Evolutionary conservation across 2,797 vertebrate genomes (phyloP).

Genomic region (Notolabrus celidotus): DNA sequence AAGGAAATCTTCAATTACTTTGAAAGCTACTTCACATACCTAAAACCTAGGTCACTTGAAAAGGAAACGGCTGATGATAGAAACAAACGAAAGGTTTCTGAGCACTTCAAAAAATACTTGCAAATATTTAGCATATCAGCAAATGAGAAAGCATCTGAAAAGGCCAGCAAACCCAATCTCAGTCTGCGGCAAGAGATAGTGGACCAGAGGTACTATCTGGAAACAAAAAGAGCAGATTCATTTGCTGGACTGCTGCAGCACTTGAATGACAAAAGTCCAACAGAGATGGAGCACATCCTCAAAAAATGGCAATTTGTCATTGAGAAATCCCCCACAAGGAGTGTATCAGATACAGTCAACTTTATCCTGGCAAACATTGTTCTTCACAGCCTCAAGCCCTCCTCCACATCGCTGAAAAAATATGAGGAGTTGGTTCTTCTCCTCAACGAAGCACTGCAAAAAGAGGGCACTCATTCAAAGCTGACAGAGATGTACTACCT

Average conservation of each 20-base stretch:
- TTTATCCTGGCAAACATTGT: constrained; percentile 72
- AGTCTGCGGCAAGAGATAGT: constrained; percentile 49
- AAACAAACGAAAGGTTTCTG: constrained; percentile 56
- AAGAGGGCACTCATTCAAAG: constrained; percentile 47
- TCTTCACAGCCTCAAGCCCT: constrained; percentile 56
- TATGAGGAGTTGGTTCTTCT: constrained; percentile 58
- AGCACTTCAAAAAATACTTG: constrained; percentile 51
- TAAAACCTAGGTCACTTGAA: constrained; percentile 58
- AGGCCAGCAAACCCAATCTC: constrained; percentile 55
- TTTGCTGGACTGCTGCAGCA: constrained; percentile 68
- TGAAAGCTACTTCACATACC: constrained; percentile 66
- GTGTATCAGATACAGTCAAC: constrained; percentile 43
- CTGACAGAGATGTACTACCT: constrained; percentile 84
- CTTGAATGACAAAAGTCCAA: constrained; percentile 36
- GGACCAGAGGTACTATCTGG: constrained; percentile 50
- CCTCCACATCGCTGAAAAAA: constrained; percentile 33
- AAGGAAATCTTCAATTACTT: constrained; percentile 62
- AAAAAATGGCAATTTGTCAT: constrained; percentile 60
- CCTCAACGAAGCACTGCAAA: constrained; percentile 75
- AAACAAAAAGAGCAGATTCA: constrained; percentile 64
- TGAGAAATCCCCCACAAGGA: constrained; percentile 20
- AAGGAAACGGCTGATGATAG: constrained; percentile 44
- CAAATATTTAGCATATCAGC: constrained; percentile 50
- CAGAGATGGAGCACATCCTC: constrained; percentile 52
- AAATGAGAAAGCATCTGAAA: constrained; percentile 58